phyloP scores from a whole-genome alignment of 1,140 invertebrate species.

The Gonioctena quinquepunctata region DNA sequence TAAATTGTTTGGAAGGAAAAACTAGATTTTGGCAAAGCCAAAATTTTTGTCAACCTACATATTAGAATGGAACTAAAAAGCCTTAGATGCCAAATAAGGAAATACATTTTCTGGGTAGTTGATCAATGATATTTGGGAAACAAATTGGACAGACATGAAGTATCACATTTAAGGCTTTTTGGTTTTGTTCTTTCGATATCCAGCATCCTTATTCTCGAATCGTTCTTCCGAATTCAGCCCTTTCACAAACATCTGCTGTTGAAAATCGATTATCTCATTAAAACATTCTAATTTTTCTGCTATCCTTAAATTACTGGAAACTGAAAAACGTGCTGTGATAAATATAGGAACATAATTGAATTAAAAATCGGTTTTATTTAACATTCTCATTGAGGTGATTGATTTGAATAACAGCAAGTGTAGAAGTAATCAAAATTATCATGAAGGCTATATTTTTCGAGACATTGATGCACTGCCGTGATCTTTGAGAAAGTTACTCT shows the following conservation, averaged over 20 bases:
- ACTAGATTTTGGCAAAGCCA: no score
- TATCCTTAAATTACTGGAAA: conserved; percentile 1
- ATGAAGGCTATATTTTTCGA: background rate
- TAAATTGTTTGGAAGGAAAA: no score
- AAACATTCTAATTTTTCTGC: conserved; percentile 22
- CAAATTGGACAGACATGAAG: no score
- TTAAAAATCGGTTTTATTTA: background rate
- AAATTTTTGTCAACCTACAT: no score
- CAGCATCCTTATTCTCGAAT: no score
- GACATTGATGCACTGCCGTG: conserved; percentile 8
- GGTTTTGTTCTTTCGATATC: no score
- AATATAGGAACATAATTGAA: conserved; percentile 8
- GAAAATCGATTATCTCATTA: background rate
- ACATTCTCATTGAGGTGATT: background rate
- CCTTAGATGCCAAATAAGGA: no score
- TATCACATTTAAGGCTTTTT: no score
- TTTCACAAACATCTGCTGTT: background rate
- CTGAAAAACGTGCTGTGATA: conserved; percentile 20
- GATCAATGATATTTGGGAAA: no score
- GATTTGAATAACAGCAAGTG: background rate
- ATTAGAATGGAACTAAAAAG: no score
- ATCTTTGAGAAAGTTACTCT: background rate
- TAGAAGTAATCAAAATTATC: background rate
- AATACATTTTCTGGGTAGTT: no score
- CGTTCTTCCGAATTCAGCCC: no score